phyloP scores from a whole-genome alignment of 2,888 invertebrate genomes.

The Drosophila bunnanda region DNA sequence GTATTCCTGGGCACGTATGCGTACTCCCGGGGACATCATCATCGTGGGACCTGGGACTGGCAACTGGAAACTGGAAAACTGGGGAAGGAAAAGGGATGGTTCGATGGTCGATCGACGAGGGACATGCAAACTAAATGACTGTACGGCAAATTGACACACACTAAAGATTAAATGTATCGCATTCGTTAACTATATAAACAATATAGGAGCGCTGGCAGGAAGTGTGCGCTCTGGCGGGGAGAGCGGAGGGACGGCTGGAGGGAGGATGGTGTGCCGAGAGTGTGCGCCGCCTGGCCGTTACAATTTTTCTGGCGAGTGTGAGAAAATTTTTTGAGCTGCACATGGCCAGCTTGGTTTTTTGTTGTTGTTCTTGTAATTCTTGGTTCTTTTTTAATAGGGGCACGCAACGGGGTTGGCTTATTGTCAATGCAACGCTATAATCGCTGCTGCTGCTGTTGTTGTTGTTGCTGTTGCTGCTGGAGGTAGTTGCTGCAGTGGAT shows the following conservation, averaged over 20 bases:
- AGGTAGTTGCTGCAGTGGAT: slow-evolving; percentile 30
- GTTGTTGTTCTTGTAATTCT: slow-evolving; percentile 1
- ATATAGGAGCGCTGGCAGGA: slow-evolving; percentile 69
- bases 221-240: slow-evolving; percentile 46
- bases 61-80: slow-evolving; percentile 29
- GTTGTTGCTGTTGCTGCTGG: slow-evolving; percentile 14
- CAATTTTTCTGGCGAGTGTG: slow-evolving; percentile 80
- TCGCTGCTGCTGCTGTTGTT: slow-evolving; percentile 28
- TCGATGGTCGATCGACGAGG: slow-evolving; percentile 53
- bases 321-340: slow-evolving; percentile 84
- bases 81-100: slow-evolving; percentile 42
- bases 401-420: slow-evolving; percentile 70
- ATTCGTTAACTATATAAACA: slow-evolving; percentile 81
- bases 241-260: slow-evolving; percentile 18
- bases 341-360: slow-evolving; percentile 68
- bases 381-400: slow-evolving; percentile 55
- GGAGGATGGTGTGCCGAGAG: slow-evolving; percentile 18
- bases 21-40: slow-evolving; percentile 66
- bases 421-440: slow-evolving; percentile 62
- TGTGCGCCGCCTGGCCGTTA: slow-evolving; percentile 72
- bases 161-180: slow-evolving; percentile 82
- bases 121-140: slow-evolving; percentile 79
- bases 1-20: slow-evolving; percentile 64
- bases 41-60: slow-evolving; percentile 50
- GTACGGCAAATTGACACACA: slow-evolving; percentile 82